Percentiles rank a stretch among this genome's conserved stretches.
phyloP scores from a whole-genome alignment of 2,113 vertebrate species.

The Sclerurus mexicanus region DNA sequence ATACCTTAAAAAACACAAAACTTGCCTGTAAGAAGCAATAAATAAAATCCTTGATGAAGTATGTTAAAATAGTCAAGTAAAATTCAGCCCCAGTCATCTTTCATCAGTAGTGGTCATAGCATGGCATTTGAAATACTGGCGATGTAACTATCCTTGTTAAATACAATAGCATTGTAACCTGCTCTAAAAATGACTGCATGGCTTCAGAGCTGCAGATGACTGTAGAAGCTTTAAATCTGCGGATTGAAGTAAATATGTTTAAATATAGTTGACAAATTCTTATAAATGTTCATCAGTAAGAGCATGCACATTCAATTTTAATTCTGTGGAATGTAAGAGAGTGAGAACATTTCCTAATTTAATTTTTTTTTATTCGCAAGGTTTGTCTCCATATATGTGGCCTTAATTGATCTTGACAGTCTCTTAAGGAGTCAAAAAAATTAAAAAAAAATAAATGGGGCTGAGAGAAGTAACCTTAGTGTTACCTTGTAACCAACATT shows the following conservation, averaged over 20 bases:
- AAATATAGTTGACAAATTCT: background rate
- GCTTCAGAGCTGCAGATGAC: background rate
- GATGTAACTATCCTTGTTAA: background rate
- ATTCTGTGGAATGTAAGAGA: background rate
- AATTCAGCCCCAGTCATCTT: background rate
- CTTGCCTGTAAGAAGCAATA: background rate
- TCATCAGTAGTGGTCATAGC: background rate
- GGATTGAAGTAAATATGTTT: background rate
- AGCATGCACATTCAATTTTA: background rate
- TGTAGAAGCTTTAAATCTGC: background rate
- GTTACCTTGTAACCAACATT: background rate
- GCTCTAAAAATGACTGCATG: background rate
- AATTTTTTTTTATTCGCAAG: background rate
- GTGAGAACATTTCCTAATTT: background rate
- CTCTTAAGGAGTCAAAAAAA: background rate
- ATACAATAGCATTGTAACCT: background rate
- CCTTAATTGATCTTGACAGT: background rate
- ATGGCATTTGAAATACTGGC: background rate
- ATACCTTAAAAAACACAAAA: background rate
- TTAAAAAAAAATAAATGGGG: background rate
- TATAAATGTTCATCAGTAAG: background rate
- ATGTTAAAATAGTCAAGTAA: background rate
- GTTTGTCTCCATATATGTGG: background rate
- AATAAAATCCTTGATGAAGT: background rate
- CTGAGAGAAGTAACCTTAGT: background rate